A percentile compares a stretch with the other conserved stretches of the same genome.
These are phyloP conservation scores for Lytechinus pictus DNA, from an alignment of 35 echinoderm and acorn worm species.

Conservation along the genomic window DNA sequence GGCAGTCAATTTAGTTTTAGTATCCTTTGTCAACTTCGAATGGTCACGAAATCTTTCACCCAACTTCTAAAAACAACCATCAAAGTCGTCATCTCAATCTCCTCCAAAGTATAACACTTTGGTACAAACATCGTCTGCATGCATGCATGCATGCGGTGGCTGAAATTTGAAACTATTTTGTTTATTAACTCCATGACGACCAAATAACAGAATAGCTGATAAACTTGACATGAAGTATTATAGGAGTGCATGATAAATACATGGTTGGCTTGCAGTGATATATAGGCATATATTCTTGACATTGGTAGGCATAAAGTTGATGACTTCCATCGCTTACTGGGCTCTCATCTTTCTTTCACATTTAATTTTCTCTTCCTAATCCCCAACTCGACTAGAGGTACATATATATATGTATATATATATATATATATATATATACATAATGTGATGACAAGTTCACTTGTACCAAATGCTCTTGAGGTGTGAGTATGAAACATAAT, in stretches of 20 bases:
- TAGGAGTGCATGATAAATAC: background rate
- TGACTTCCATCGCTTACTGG: no score
- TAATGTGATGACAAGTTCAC: no score
- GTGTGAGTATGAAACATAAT: no score
- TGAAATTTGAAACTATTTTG: conserved; percentile 42
- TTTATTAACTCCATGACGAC: conserved; percentile 56
- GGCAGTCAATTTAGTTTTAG: no score
- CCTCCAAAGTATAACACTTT: background rate
- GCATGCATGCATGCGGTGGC: background rate
- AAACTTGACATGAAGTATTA: background rate
- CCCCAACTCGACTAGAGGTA: no score
- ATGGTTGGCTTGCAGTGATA: background rate
- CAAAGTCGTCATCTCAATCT: background rate
- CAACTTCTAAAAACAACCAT: background rate
- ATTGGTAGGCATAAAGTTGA: no score
- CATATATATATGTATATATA: no score
- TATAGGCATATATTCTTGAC: background rate
- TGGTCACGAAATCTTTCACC: background rate
- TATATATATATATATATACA: no score
- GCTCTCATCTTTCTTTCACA: no score
- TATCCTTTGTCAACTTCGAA: background rate
- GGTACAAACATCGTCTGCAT: conserved; percentile 2
- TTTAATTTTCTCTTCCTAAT: no score
- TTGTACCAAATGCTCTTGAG: no score
- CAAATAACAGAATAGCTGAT: conserved; percentile 22